These are phyloP conservation scores for Aurelia sp. DNA, from an alignment of 30 jellyfish, hydroid and myxozoan genomes.

Conservation along the genomic window DNA sequence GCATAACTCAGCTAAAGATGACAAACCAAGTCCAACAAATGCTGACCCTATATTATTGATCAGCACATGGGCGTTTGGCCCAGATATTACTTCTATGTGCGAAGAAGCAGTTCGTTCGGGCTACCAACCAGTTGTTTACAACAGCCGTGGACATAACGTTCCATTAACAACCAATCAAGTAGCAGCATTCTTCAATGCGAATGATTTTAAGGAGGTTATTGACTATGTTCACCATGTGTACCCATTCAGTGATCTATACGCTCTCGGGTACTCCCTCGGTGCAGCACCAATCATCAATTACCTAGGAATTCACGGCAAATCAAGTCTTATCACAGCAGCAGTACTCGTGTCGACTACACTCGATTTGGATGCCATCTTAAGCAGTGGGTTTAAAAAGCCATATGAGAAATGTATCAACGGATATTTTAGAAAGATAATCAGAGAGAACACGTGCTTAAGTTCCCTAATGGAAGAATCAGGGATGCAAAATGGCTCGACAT, in stretches of 20 bases:
- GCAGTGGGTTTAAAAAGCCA: conserved; percentile 52
- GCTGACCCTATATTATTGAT: conserved; percentile 43
- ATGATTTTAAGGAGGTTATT: conserved; percentile 67
- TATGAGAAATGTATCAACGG: conserved; percentile 17
- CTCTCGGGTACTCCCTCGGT: conserved; percentile 57
- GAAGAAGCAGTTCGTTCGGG: conserved; percentile 38
- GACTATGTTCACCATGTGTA: conserved; percentile 54
- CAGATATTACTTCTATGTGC: conserved; percentile 29
- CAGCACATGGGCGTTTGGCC: conserved; percentile 51
- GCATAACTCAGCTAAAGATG: not conserved
- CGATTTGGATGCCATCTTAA: conserved; percentile 33
- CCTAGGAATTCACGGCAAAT: conserved; percentile 53
- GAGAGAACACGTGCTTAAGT: conserved; percentile 16
- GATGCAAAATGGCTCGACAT: not conserved
- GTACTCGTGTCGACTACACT: conserved; percentile 45
- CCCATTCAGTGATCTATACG: conserved; percentile 67
- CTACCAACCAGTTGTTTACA: conserved; percentile 64
- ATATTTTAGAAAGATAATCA: conserved; percentile 16
- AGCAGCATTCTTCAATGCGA: conserved; percentile 56
- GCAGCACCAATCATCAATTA: conserved; percentile 66
- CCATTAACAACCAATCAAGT: conserved; percentile 50
- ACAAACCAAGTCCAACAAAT: conserved; percentile 5
- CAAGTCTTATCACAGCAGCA: conserved; percentile 65
- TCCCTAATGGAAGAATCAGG: not conserved
- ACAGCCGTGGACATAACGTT: conserved; percentile 62